phyloP scores from a whole-genome alignment of 2,113 vertebrate species.

The Pimephales promelas region DNA sequence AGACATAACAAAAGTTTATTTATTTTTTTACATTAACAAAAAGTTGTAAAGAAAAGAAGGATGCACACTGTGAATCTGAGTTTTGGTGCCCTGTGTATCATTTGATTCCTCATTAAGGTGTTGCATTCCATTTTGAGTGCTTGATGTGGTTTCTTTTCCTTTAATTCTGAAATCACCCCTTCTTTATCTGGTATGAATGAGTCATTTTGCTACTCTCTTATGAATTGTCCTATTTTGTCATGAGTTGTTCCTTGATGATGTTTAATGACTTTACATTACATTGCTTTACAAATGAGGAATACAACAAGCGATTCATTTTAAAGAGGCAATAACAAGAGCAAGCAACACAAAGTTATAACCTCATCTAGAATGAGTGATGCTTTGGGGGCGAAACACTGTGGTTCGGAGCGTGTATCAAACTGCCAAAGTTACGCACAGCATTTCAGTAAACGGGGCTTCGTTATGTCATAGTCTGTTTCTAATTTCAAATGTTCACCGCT shows the following conservation, averaged over 20 bases:
- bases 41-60: background rate
- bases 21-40: no score
- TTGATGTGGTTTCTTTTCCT: no score
- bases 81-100: no score
- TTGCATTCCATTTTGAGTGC: no score
- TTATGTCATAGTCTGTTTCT: no score
- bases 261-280: background rate
- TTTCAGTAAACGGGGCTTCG: no score
- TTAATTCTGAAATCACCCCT: background rate
- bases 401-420: no score
- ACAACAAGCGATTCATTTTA: background rate
- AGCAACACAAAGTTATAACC: background rate
- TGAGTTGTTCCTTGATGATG: background rate
- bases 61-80: background rate
- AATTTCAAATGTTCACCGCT: no score
- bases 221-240: background rate
- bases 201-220: background rate
- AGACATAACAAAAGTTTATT: no score
- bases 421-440: no score
- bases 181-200: background rate
- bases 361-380: background rate
- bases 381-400: no score
- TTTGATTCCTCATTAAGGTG: no score
- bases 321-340: background rate
- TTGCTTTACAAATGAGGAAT: background rate